Percentiles rank a stretch among this genome's conserved stretches.
phyloP scores from a whole-genome alignment of 2,797 vertebrate species.

The Malurus splendens region DNA sequence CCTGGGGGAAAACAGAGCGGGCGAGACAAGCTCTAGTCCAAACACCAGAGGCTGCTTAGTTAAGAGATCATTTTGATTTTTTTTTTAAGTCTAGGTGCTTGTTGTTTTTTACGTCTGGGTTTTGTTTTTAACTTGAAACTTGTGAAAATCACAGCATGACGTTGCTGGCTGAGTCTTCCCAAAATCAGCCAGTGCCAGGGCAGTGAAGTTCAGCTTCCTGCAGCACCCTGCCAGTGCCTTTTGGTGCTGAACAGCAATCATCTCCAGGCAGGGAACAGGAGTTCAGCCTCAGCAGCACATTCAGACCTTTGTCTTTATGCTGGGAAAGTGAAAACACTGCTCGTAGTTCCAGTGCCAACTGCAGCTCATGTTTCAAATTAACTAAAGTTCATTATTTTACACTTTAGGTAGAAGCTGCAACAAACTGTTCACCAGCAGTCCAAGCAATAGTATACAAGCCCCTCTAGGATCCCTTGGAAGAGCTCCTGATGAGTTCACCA shows the following conservation, averaged over 20 bases:
- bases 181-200: neutral
- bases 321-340: neutral
- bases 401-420: constrained; percentile 51
- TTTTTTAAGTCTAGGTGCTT: neutral
- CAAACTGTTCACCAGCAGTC: constrained; percentile 33
- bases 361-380: constrained; percentile 65
- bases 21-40: neutral
- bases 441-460: constrained; percentile 39
- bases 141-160: neutral
- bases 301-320: constrained; percentile 5
- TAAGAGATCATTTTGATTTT: neutral
- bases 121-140: constrained; percentile 23
- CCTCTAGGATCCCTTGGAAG: constrained; percentile 37
- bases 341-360: constrained; percentile 6
- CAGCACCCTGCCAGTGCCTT: neutral
- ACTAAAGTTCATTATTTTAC: constrained; percentile 54
- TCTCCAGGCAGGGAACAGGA: neutral
- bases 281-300: neutral
- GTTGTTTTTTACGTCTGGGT: constrained; percentile 16
- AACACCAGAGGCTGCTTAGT: neutral
- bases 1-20: neutral
- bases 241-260: neutral
- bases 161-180: neutral
- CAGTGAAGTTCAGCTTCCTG: neutral
- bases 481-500: constrained; percentile 48